Evolutionary conservation across 2,797 vertebrate species (phyloP).

Genomic region (Lophotriccus pileatus): DNA sequence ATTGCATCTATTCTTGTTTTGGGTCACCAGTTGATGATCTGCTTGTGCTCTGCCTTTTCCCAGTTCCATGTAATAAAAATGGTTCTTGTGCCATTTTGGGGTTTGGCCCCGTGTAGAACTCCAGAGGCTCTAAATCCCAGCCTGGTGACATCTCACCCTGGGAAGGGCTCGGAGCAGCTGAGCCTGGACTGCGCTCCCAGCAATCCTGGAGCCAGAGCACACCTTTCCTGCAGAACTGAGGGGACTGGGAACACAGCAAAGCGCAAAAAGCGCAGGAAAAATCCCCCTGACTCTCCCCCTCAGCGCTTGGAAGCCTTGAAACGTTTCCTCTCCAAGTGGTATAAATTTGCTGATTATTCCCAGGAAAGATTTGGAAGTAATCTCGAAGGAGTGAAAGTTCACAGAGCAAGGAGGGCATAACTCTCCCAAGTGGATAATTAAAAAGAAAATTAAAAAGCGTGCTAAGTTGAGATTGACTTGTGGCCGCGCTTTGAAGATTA

Average conservation of each 20-base stretch:
- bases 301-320: background rate
- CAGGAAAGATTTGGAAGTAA: constrained; percentile 24
- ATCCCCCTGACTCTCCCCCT: background rate
- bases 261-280: background rate
- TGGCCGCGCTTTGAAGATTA: constrained; percentile 58
- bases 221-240: background rate
- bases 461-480: constrained; percentile 30
- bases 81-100: background rate
- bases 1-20: background rate
- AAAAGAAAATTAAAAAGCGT: constrained; percentile 39
- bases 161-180: background rate
- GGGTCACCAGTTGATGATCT: accelerated
- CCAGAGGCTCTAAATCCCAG: accelerated
- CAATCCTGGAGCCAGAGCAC: background rate
- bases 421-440: constrained; percentile 39
- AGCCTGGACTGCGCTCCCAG: accelerated
- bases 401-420: background rate
- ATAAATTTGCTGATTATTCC: constrained; percentile 2
- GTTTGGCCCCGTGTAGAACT: accelerated
- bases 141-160: accelerated
- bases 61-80: background rate
- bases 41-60: background rate
- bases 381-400: constrained; percentile 20
- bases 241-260: background rate
- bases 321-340: background rate